These are phyloP conservation scores for Agonopterix arenella DNA, from an alignment of 2,888 invertebrate genomes.

Conservation along the genomic window DNA sequence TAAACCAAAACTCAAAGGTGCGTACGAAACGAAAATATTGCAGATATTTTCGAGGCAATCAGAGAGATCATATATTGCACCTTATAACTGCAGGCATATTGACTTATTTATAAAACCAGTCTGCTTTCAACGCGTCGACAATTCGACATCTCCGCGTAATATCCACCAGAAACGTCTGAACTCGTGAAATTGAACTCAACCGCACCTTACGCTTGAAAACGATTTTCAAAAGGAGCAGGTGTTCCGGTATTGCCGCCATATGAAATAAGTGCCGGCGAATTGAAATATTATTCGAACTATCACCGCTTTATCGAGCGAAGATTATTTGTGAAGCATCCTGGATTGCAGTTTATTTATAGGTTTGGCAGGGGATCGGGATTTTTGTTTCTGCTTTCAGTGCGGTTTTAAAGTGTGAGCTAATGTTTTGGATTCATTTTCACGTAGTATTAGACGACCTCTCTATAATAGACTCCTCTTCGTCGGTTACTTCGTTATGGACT, in stretches of 20 bases:
- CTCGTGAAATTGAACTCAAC: conserved; percentile 30
- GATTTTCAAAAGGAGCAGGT: conserved; percentile 38
- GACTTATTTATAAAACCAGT: background rate
- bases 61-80: too few species aligned
- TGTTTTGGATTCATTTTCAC: too few species aligned
- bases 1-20: too few species aligned
- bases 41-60: too few species aligned
- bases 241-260: conserved; percentile 27
- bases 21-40: too few species aligned
- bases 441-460: too few species aligned
- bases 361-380: conserved; percentile 2
- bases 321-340: conserved; percentile 22
- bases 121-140: background rate
- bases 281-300: conserved; percentile 50
- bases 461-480: too few species aligned
- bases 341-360: conserved; percentile 9
- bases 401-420: too few species aligned
- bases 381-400: background rate
- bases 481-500: too few species aligned
- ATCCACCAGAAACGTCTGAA: conserved; percentile 2
- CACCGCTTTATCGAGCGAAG: conserved; percentile 30
- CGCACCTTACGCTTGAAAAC: conserved; percentile 23
- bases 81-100: background rate
- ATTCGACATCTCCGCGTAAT: background rate
- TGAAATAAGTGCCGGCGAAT: conserved; percentile 40